A percentile compares a stretch with the other conserved stretches of the same genome.
phyloP scores from a whole-genome alignment of 2,888 invertebrate species.

The Desoria tigrina region DNA sequence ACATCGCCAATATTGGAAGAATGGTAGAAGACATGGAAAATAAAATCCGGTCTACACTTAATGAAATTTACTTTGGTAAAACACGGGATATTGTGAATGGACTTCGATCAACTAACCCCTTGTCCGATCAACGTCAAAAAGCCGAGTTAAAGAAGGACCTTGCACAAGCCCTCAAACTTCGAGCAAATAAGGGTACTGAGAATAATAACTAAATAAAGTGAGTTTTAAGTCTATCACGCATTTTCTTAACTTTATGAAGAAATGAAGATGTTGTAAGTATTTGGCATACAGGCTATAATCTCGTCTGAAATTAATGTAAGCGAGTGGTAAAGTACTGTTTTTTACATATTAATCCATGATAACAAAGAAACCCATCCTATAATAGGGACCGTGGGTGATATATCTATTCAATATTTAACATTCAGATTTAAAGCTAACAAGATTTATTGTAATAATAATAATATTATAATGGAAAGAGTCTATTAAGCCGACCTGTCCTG shows the following conservation, averaged over 20 bases:
- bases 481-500: no score
- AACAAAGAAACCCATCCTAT: no score
- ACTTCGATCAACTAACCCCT: conserved; percentile 76
- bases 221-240: background rate
- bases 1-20: conserved; percentile 96
- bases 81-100: conserved; percentile 98
- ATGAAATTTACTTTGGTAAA: conserved; percentile 99
- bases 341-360: no score
- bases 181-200: conserved; percentile 63
- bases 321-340: no score
- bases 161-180: conserved; percentile 77
- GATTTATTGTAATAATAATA: no score
- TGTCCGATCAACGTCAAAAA: conserved; percentile 81
- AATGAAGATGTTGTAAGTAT: background rate
- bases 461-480: no score
- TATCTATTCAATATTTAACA: no score
- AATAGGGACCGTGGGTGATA: no score
- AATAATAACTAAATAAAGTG: conserved; percentile 1
- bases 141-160: conserved; percentile 82
- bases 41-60: conserved; percentile 95
- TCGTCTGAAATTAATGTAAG: no score
- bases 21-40: conserved; percentile 99
- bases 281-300: no score
- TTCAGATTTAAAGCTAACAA: no score
- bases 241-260: background rate